Percentiles rank a stretch among this genome's conserved stretches.
Conservation (phyloP, 2,797 vertebrate genomes). For the Tapera naevia region DNA sequence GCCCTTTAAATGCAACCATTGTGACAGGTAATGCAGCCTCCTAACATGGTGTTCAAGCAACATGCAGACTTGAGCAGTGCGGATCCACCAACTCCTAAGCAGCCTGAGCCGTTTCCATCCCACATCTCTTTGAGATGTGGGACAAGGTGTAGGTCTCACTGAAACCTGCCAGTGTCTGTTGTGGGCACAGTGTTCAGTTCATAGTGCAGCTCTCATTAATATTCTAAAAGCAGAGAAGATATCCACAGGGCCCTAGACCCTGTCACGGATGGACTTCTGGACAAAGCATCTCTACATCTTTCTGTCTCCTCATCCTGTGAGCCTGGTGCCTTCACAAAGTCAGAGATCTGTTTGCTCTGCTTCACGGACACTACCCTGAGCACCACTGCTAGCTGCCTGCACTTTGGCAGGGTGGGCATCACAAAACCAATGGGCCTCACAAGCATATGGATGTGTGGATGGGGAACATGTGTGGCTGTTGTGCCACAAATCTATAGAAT, state of each 20-base stretch:
- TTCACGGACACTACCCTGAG: background rate
- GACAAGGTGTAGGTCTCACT: background rate
- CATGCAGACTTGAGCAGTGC: background rate
- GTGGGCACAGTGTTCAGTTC: background rate
- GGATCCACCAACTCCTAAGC: background rate
- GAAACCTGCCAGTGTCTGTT: background rate
- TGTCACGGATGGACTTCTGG: background rate
- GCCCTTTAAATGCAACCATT: conserved; percentile 99
- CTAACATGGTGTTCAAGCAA: background rate
- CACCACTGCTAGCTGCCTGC: background rate
- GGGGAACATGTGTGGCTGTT: background rate
- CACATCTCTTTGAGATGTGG: background rate
- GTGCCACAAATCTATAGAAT: background rate
- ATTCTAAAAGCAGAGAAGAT: background rate
- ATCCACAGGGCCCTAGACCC: background rate
- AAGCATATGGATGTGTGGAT: background rate
- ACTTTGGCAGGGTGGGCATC: background rate
- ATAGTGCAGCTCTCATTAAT: background rate
- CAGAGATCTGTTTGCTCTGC: background rate
- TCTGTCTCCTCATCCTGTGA: background rate
- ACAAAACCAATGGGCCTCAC: background rate
- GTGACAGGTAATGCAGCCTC: conserved; percentile 90
- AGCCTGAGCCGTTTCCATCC: background rate
- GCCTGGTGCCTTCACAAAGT: background rate
- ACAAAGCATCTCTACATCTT: background rate